Evolutionary conservation across 2,888 invertebrate genomes (phyloP).

Genomic region (Clivina fossor): DNA sequence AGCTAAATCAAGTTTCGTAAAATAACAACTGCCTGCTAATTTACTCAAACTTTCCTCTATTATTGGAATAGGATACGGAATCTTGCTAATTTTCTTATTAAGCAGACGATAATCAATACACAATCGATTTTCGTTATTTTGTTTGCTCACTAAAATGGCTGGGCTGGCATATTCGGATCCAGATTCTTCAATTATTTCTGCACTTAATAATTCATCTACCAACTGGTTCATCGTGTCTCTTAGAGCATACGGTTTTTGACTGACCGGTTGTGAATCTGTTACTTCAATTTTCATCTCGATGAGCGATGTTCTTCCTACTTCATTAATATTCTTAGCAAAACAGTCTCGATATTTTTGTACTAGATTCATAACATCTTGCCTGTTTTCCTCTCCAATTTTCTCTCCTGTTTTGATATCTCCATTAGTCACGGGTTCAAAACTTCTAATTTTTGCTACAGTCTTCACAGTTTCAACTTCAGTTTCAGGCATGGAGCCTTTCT

Average conservation of each 20-base stretch:
- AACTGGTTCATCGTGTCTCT: no score
- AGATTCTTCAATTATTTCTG: slow-evolving; percentile 35
- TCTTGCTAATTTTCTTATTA: slow-evolving; percentile 40
- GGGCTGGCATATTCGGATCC: slow-evolving; percentile 37
- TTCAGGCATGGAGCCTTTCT: no score
- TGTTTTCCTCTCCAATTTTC: no score
- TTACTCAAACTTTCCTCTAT: slow-evolving; percentile 40
- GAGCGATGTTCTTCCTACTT: no score
- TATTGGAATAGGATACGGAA: slow-evolving; percentile 42
- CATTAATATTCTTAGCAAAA: no score
- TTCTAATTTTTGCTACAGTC: no score
- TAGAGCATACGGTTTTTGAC: slow-evolving; percentile 37
- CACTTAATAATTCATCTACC: slow-evolving; percentile 28
- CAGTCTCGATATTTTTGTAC: no score
- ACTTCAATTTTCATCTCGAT: slow-evolving; percentile 37
- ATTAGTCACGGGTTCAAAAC: no score
- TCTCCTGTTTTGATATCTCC: no score
- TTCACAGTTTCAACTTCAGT: no score
- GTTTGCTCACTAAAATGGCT: slow-evolving; percentile 34
- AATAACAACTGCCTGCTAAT: slow-evolving; percentile 38
- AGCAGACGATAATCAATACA: slow-evolving; percentile 40
- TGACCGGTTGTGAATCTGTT: no score
- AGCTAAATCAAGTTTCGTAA: slow-evolving; percentile 41
- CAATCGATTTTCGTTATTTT: slow-evolving; percentile 34
- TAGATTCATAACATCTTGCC: no score